These are phyloP conservation scores for Cotesia typhae DNA, from an alignment of 1,140 invertebrate species.

Conservation along the genomic window DNA sequence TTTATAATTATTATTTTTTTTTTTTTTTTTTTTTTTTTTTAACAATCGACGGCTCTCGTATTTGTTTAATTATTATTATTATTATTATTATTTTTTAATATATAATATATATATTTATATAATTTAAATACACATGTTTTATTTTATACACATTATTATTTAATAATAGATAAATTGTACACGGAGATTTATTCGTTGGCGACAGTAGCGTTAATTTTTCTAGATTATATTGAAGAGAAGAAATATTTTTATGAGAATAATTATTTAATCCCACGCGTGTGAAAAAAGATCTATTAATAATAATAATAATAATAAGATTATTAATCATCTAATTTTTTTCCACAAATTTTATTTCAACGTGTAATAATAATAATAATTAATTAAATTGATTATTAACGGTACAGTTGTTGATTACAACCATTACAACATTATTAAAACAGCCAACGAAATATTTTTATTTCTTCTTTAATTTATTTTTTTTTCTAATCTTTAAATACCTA, in stretches of 20 bases:
- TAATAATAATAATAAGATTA: constrained; percentile 25
- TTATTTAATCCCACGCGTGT: constrained; percentile 25
- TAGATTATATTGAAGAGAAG: neutral
- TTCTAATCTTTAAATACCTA: constrained; percentile 2
- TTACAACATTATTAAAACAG: constrained; percentile 60
- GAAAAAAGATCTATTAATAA: constrained; percentile 22
- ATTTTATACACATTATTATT: neutral
- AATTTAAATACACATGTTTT: constrained; percentile 3
- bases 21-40: too few species aligned
- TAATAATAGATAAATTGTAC: constrained; percentile 11
- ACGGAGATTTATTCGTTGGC: constrained; percentile 14
- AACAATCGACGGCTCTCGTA: too few species aligned
- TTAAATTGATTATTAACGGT: constrained; percentile 40
- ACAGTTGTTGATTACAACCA: constrained; percentile 44
- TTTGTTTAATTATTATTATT: too few species aligned
- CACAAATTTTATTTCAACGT: constrained; percentile 34
- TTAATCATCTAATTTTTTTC: constrained; percentile 24
- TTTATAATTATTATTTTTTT: too few species aligned
- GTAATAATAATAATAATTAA: constrained; percentile 32
- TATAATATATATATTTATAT: neutral
- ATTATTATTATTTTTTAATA: too few species aligned
- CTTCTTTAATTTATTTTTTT: constrained; percentile 5
- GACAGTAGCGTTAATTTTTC: constrained; percentile 20
- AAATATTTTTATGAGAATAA: constrained; percentile 2
- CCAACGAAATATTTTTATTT: constrained; percentile 58